Percentiles rank a stretch among this genome's conserved stretches.
Conservation (phyloP, 1,140 invertebrate species). For the Brachionus calyciflorus region DNA sequence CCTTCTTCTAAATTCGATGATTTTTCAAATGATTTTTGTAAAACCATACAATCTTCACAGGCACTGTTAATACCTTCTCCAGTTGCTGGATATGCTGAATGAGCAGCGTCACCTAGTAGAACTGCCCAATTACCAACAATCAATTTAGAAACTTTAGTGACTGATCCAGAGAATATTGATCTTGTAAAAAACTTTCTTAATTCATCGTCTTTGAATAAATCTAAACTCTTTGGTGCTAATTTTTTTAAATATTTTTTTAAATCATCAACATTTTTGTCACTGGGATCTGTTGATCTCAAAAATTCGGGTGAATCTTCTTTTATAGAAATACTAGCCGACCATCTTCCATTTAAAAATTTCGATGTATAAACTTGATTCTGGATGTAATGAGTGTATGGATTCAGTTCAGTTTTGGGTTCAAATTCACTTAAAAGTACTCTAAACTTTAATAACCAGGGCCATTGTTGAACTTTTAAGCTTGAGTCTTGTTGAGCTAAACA, state of each 20-base stretch:
- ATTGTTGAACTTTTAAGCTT: neutral
- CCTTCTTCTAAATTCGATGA: neutral
- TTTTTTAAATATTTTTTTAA: conserved; percentile 23
- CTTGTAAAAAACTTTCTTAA: neutral
- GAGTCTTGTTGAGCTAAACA: neutral
- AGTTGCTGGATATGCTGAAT: neutral
- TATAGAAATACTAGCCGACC: neutral
- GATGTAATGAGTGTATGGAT: conserved; percentile 17
- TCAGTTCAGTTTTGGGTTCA: neutral
- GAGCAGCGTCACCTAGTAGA: neutral
- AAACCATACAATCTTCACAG: neutral
- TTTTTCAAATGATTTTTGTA: neutral
- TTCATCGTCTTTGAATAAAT: neutral
- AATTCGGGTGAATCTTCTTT: neutral
- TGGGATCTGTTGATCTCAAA: neutral
- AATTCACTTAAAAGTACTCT: conserved; percentile 2
- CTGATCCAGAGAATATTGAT: neutral
- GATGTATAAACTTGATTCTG: conserved; percentile 30
- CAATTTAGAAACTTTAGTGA: neutral
- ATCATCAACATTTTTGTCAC: neutral
- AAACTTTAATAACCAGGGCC: conserved; percentile 3
- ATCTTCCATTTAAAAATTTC: neutral
- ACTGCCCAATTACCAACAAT: neutral
- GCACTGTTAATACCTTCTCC: neutral
- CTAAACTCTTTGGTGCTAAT: neutral